Conservation (phyloP, 2,888 invertebrate genomes). For the Nomada lathburiana region DNA sequence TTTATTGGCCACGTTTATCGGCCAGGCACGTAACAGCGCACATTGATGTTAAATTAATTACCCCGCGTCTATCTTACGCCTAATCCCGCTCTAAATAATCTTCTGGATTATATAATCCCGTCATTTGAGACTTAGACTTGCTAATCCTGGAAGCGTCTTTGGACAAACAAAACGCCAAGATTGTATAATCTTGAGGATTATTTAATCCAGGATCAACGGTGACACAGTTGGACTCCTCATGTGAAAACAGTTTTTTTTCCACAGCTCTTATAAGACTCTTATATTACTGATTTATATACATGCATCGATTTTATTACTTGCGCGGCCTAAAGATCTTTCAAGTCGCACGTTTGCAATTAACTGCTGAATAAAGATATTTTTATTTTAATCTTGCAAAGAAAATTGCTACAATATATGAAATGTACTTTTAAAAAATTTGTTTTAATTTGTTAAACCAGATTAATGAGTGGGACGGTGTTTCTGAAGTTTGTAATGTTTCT, state of each 20-base stretch:
- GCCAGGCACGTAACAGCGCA: slow-evolving; percentile 8
- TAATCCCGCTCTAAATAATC: slow-evolving; percentile 69
- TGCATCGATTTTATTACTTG: neutral
- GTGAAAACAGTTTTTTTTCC: slow-evolving; percentile 10
- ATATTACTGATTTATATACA: neutral
- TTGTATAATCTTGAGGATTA: slow-evolving; percentile 70
- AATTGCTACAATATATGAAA: no score
- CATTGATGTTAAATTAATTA: slow-evolving; percentile 66
- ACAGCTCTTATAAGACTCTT: neutral
- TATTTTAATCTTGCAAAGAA: neutral
- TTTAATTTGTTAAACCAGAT: no score
- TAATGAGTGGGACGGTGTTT: no score
- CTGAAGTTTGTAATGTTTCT: no score
- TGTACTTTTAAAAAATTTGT: no score
- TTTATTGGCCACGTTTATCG: slow-evolving; percentile 5
- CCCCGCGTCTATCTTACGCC: slow-evolving; percentile 59
- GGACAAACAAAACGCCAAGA: slow-evolving; percentile 68
- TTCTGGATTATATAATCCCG: slow-evolving; percentile 70
- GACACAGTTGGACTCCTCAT: slow-evolving; percentile 40
- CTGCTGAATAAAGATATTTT: neutral
- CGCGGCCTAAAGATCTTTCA: no score
- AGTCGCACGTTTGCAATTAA: neutral
- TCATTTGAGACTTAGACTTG: slow-evolving; percentile 70
- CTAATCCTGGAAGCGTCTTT: slow-evolving; percentile 69
- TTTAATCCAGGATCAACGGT: slow-evolving; percentile 63